Evolutionary conservation across 2,113 vertebrate species (phyloP), one percentile per base, ranked within the genome.

Genomic region (Xenopus borealis): DNA sequence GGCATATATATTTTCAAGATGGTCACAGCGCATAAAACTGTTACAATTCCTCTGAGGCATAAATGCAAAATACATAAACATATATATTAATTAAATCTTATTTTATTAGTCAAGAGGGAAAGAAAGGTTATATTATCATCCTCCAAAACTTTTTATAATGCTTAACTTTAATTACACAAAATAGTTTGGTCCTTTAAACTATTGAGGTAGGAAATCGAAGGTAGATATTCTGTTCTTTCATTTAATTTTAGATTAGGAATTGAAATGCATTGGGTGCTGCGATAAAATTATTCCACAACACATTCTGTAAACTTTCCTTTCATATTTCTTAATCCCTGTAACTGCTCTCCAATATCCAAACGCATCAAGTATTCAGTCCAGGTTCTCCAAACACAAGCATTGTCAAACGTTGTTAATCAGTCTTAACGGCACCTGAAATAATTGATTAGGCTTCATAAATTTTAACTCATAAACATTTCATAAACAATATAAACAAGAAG

Each of bases 171-270:
- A 74, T 67, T 74, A 69, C 52, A 62, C 66, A 62, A 67, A 62
- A 69, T 57, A 62, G 63, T 67, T 17, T 74, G 55, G 33, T 57
- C 61, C 69, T 62, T 62, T 69, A 46, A 75, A 57, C 18, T 62
- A 69, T 18, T 72, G 57, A 75, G 58, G 45, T 62, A 40, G 27
- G 62, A 63, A 69, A 63, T 46, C 50, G 18, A 53, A 30, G 55
- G 46, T 16, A 53, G 66, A 76, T 76, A 53, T 63, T 33, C 58
- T 63, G 66, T 58, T 62, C 20, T 75, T 76, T 62, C 58, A 69
- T 69, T 69, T 69, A 68, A 75, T 75, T 75, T 75, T n/a, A 75
- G 65, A 68, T 75, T 69, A 75, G 72, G 50, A 68, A 75, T 75
- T 62, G 45, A 75, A 75, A 62, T 20, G 65, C 50, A 65, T 62